phyloP scores from a whole-genome alignment of 2,888 invertebrate species.

The Drosophila ezoana region DNA sequence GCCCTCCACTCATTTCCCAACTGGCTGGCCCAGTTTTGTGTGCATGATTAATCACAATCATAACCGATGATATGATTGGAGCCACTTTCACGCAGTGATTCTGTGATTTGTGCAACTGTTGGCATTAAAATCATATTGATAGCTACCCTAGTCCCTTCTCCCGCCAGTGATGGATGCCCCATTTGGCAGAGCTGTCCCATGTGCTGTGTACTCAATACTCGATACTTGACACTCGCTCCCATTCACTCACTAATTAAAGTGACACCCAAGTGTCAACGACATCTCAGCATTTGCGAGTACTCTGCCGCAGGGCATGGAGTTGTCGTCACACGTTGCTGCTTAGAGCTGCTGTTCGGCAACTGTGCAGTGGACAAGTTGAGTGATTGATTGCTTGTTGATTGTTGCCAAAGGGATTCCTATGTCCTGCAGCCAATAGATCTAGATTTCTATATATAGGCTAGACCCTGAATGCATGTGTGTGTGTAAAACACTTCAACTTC shows the following conservation, averaged over 20 bases:
- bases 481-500: too few relatives aligned
- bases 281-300: constrained; percentile 35
- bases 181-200: constrained; percentile 5
- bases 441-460: neutral
- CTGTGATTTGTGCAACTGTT: constrained; percentile 52
- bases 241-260: constrained; percentile 61
- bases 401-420: constrained; percentile 46
- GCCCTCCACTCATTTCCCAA: constrained; percentile 17
- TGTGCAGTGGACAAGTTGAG: constrained; percentile 33
- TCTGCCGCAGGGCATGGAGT: constrained; percentile 2
- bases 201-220: constrained; percentile 5
- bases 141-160: neutral
- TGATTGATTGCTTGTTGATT: constrained; percentile 72
- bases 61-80: constrained; percentile 52
- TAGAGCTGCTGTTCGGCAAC: constrained; percentile 15
- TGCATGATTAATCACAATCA: constrained; percentile 57
- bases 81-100: constrained; percentile 51
- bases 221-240: constrained; percentile 8
- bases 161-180: constrained; percentile 47
- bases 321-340: constrained; percentile 55
- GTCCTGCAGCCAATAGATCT: constrained; percentile 2
- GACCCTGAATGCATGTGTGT: neutral
- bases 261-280: constrained; percentile 54
- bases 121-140: constrained; percentile 59
- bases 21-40: constrained; percentile 24